A percentile compares a stretch with the other conserved stretches of the same genome.
Conservation (phyloP, 2,797 vertebrate species). For the Halcyon leucocephala region DNA sequence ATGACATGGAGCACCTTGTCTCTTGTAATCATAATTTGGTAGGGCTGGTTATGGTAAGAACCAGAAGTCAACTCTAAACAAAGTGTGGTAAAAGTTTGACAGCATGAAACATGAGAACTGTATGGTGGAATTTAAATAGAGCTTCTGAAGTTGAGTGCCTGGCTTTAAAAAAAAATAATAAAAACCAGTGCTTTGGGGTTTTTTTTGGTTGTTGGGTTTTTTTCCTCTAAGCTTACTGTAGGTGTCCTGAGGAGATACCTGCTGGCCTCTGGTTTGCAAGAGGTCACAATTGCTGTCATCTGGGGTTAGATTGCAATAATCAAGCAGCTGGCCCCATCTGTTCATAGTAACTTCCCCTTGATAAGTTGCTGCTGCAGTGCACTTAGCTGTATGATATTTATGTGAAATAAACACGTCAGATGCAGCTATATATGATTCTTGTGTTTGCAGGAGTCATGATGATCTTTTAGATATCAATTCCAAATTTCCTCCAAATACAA, state of each 20-base stretch:
- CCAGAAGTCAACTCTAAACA: not conserved
- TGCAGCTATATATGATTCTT: not conserved
- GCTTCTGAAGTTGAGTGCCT: not conserved
- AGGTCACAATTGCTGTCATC: not conserved
- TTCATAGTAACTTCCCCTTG: not conserved
- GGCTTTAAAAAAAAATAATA: not conserved
- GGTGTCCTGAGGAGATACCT: not conserved
- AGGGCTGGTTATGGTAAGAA: not conserved
- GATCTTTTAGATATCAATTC: not conserved
- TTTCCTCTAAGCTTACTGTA: not conserved
- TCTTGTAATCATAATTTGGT: not conserved
- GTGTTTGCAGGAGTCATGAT: not conserved
- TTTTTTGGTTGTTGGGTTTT: no score
- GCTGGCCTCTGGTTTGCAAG: not conserved
- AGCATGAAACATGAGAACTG: not conserved
- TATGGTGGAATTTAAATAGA: not conserved
- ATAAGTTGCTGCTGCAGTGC: not conserved
- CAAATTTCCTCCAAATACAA: not conserved
- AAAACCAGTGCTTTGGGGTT: not conserved
- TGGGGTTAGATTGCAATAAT: not conserved
- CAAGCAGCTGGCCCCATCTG: not conserved
- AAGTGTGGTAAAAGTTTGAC: not conserved
- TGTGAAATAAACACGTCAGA: not conserved
- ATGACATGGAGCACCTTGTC: not conserved
- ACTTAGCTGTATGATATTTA: not conserved